Conservation (phyloP, 2,888 invertebrate genomes). For the Enchytraeus crypticus region DNA sequence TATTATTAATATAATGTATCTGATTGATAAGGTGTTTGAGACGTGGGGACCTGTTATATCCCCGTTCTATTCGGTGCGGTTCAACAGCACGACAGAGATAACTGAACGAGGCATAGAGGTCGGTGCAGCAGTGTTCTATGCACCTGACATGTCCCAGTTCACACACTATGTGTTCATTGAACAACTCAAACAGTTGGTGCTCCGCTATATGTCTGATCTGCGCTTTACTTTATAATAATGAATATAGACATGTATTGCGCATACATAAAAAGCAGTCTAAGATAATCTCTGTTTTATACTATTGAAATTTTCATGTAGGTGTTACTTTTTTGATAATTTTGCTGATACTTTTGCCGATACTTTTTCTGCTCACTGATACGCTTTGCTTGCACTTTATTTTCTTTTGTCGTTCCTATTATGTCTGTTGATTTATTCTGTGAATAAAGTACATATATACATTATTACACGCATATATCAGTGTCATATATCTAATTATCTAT, state of each 20-base stretch:
- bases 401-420: no score
- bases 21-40: conserved; percentile 84
- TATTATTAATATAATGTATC: no score
- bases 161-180: conserved; percentile 44
- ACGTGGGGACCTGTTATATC: conserved; percentile 77
- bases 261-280: neutral
- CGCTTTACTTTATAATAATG: neutral
- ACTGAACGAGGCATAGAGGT: conserved; percentile 58
- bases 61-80: conserved; percentile 82
- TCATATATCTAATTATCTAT: no score
- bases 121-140: conserved; percentile 71
- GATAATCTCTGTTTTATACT: neutral
- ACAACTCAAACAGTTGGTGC: conserved; percentile 26
- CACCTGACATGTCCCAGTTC: conserved; percentile 66
- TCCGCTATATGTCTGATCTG: neutral
- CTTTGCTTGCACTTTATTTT: no score
- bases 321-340: neutral
- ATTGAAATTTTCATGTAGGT: neutral
- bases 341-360: no score
- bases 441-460: no score
- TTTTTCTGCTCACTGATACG: no score
- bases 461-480: no score
- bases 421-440: no score
- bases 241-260: neutral
- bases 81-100: conserved; percentile 72